Conservation (phyloP, 2,113 vertebrate species). For the Columba janthina region DNA sequence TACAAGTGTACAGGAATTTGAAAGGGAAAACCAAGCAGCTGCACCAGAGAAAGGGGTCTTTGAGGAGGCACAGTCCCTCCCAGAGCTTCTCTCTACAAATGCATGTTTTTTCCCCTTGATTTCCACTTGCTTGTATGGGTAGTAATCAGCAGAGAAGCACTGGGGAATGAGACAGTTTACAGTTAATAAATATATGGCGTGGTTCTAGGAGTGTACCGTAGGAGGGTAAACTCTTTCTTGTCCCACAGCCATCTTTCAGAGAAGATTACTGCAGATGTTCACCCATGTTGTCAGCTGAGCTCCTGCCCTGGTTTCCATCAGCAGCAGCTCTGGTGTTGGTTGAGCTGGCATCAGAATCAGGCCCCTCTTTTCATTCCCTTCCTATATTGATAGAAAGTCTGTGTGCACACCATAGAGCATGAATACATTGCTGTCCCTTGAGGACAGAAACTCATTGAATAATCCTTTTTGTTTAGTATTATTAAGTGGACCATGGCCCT, state of each 20-base stretch:
- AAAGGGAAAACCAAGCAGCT: background rate
- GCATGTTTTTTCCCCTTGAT: background rate
- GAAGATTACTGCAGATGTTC: background rate
- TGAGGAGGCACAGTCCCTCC: background rate
- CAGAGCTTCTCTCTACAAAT: background rate
- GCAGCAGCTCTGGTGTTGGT: background rate
- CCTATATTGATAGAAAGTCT: constrained; percentile 65
- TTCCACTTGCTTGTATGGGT: background rate
- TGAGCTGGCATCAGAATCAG: background rate
- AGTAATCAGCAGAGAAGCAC: background rate
- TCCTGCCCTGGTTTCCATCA: background rate
- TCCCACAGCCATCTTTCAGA: background rate
- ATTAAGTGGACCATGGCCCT: constrained; percentile 73
- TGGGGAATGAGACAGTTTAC: background rate
- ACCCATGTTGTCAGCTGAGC: background rate
- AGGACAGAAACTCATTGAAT: constrained; percentile 70
- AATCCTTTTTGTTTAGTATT: constrained; percentile 76
- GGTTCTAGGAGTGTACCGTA: background rate
- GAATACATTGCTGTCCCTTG: constrained; percentile 49
- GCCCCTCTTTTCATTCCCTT: background rate
- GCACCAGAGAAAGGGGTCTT: background rate
- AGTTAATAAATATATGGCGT: rapidly evolving
- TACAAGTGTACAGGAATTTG: background rate
- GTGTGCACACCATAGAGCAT: constrained; percentile 40
- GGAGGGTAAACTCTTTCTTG: background rate